phyloP scores from a whole-genome alignment of 1,140 invertebrate genomes.

The Colletes latitarsis region DNA sequence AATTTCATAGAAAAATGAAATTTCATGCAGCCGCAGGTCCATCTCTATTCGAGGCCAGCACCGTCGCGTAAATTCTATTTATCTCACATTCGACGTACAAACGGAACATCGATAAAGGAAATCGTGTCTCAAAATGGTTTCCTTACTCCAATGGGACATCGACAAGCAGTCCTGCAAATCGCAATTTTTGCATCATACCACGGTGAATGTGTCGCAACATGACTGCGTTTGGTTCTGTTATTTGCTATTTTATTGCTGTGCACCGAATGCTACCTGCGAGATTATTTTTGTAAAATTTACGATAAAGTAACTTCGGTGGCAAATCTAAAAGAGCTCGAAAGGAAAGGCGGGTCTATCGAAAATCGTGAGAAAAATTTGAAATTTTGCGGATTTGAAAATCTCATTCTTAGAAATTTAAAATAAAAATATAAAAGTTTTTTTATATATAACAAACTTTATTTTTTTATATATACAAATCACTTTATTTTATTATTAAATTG shows the following conservation, averaged over 20 bases:
- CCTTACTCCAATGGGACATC: neutral
- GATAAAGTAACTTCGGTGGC: neutral
- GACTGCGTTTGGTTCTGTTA: neutral
- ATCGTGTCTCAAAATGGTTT: conserved; percentile 49
- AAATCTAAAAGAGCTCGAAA: no score
- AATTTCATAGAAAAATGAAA: conserved; percentile 54
- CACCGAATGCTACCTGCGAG: neutral
- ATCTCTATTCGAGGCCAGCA: conserved; percentile 45
- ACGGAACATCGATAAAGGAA: conserved; percentile 38
- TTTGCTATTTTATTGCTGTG: neutral
- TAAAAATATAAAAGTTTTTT: no score
- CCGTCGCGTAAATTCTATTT: conserved; percentile 53
- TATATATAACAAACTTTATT: no score
- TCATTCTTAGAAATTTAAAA: no score
- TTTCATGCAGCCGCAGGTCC: conserved; percentile 38
- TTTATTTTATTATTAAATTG: no score
- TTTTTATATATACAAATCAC: no score
- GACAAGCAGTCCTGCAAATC: neutral
- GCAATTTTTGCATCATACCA: neutral
- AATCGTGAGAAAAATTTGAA: no score
- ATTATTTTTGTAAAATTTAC: neutral
- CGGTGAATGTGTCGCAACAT: neutral
- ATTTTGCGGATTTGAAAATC: no score
- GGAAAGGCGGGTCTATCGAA: no score
- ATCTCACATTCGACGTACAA: conserved; percentile 38